A percentile compares a stretch with the other conserved stretches of the same genome.
Conservation (phyloP, 2,113 vertebrate species). For the Felis chaus region DNA sequence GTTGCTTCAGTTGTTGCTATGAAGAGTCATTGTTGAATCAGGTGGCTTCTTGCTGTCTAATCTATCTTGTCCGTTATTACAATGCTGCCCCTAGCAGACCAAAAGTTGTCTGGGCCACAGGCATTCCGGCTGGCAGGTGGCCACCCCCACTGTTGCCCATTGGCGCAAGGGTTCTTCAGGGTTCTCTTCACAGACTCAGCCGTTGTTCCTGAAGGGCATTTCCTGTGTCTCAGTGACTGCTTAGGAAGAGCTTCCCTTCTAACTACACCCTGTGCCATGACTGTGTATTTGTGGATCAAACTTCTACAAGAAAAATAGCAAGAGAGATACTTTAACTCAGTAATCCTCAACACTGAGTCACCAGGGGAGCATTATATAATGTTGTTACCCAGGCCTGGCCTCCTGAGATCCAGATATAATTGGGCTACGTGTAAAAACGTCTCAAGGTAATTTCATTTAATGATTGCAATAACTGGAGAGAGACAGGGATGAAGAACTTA, state of each 20-base stretch:
- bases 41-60: not conserved
- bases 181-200: not conserved
- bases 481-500: not conserved
- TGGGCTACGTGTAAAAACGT: not conserved
- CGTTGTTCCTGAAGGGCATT: not conserved
- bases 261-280: not conserved
- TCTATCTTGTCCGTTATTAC: not conserved
- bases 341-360: not conserved
- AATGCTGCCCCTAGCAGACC: not conserved
- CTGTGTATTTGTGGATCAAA: not conserved
- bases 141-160: not conserved
- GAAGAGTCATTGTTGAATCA: not conserved
- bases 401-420: not conserved
- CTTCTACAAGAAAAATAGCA: not conserved
- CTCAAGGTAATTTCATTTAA: constrained; percentile 23
- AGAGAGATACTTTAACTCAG: not conserved
- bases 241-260: not conserved
- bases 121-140: not conserved
- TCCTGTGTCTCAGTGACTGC: not conserved
- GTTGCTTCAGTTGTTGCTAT: not conserved
- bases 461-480: not conserved
- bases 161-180: not conserved
- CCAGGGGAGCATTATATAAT: not conserved
- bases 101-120: not conserved
- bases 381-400: not conserved